Conservation (phyloP, 2,113 vertebrate genomes). For the Ammodytes dubius region DNA sequence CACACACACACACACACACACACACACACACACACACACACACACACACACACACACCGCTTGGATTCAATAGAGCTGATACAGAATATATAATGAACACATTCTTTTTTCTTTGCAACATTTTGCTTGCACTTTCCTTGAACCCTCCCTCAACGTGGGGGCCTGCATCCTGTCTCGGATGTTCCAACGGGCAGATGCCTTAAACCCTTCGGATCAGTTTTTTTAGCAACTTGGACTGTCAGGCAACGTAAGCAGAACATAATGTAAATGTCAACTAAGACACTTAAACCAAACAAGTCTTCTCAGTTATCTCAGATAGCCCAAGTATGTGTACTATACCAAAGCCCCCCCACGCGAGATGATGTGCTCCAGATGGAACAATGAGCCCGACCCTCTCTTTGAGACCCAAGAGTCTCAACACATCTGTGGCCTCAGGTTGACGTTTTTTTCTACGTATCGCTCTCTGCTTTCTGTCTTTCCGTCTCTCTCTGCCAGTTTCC, state of each 20-base stretch:
- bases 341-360: conserved; percentile 12
- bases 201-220: conserved; percentile 7
- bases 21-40: no score
- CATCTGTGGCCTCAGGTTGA: conserved; percentile 22
- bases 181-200: conserved; percentile 32
- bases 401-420: conserved; percentile 17
- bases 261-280: conserved; percentile 38
- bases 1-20: no score
- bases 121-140: conserved; percentile 59
- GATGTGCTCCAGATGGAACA: conserved; percentile 60
- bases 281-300: conserved; percentile 52
- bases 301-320: conserved; percentile 39
- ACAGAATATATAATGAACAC: conserved; percentile 41
- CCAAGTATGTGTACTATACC: not conserved
- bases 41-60: not conserved
- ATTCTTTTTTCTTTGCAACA: conserved; percentile 21
- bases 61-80: conserved; percentile 17
- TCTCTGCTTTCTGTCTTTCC: conserved; percentile 10
- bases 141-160: conserved; percentile 37
- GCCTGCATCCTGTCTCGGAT: conserved; percentile 47
- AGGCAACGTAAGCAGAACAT: conserved; percentile 23
- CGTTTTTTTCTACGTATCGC: conserved; percentile 32
- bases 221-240: conserved; percentile 44
- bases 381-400: conserved; percentile 21
- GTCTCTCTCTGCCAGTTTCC: conserved; percentile 14